These are phyloP conservation scores for Salpingus planirostris DNA, from an alignment of 2,888 invertebrate genomes.

Conservation along the genomic window DNA sequence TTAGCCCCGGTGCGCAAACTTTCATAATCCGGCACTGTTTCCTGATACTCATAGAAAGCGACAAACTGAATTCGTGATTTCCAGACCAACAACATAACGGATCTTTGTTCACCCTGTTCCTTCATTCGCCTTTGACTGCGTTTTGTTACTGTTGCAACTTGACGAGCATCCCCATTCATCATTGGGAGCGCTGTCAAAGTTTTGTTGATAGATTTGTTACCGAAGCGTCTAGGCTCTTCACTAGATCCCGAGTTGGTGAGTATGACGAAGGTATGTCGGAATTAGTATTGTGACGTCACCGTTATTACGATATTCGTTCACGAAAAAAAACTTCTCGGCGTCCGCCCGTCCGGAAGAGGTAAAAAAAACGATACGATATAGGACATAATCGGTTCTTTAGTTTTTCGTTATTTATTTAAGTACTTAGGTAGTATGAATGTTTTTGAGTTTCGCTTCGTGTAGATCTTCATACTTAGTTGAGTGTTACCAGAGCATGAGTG, in stretches of 20 bases:
- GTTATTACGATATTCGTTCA: too few species aligned
- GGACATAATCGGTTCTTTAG: too few species aligned
- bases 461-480: too few species aligned
- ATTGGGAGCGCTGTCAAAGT: constrained; percentile 86
- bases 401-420: too few species aligned
- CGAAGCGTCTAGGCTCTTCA: constrained; percentile 77
- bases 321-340: too few species aligned
- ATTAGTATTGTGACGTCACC: constrained; percentile 11
- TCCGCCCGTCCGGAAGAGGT: too few species aligned
- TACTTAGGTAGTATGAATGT: too few species aligned
- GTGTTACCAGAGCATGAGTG: too few species aligned
- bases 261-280: constrained; percentile 32
- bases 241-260: constrained; percentile 73
- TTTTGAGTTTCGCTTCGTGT: too few species aligned
- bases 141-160: constrained; percentile 89
- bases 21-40: too few species aligned
- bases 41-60: background rate
- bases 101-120: constrained; percentile 88
- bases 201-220: constrained; percentile 83
- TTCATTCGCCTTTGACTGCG: constrained; percentile 88
- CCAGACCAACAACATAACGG: constrained; percentile 79
- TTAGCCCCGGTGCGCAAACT: too few species aligned
- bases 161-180: constrained; percentile 70
- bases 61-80: constrained; percentile 15
- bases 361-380: too few species aligned